Evolutionary conservation across 2,113 vertebrate genomes (phyloP).

Genomic region (Oreochromis tanganicae): DNA sequence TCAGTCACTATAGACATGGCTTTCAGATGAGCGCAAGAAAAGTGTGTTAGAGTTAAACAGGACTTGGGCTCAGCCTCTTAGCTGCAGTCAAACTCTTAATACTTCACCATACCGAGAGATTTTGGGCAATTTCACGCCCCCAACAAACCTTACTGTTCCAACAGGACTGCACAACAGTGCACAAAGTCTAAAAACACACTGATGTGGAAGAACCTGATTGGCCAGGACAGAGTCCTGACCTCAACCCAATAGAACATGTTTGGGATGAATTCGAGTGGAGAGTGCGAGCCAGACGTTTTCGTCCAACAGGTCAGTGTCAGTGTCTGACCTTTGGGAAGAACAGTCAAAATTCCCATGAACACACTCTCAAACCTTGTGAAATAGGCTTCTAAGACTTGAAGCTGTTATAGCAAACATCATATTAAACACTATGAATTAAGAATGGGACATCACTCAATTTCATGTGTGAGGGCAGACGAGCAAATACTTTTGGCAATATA

Average conservation of each 20-base stretch:
- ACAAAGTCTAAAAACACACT: neutral
- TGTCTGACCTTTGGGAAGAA: neutral
- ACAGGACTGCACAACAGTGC: neutral
- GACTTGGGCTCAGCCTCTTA: neutral
- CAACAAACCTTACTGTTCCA: neutral
- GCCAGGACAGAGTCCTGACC: neutral
- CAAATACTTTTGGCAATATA: neutral
- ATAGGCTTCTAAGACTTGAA: too few species aligned
- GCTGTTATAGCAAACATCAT: neutral
- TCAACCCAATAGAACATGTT: neutral
- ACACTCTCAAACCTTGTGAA: too few species aligned
- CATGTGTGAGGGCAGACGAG: neutral
- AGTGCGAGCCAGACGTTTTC: neutral
- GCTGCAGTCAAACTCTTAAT: neutral
- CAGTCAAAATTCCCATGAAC: neutral
- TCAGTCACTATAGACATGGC: neutral
- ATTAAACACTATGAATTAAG: neutral
- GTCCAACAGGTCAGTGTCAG: neutral
- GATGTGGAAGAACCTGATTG: neutral
- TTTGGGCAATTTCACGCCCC: neutral
- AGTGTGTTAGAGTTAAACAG: neutral
- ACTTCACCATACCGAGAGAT: rapidly evolving
- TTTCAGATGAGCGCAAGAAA: neutral
- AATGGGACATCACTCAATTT: neutral
- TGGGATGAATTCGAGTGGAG: neutral